A percentile compares a stretch with the other conserved stretches of the same genome.
These are phyloP conservation scores for Ferrisia virgata DNA, from an alignment of 2,888 invertebrate genomes.

Conservation along the genomic window DNA sequence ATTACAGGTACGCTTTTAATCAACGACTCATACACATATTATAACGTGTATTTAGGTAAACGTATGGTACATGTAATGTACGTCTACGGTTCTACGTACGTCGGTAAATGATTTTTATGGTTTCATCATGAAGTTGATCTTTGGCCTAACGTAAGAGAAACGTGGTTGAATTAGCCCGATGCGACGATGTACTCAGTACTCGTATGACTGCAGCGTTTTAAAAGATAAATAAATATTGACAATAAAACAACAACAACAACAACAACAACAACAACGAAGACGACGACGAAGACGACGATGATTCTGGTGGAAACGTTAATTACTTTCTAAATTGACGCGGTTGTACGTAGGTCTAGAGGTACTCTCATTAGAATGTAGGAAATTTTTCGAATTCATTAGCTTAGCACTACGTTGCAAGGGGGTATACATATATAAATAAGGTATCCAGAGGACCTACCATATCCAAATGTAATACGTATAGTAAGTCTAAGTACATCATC, in stretches of 20 bases:
- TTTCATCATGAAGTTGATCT: not conserved
- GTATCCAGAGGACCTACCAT: too few species aligned
- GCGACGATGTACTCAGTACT: not conserved
- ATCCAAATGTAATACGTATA: too few species aligned
- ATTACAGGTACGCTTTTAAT: not conserved
- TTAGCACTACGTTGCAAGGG: too few species aligned
- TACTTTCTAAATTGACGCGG: not conserved
- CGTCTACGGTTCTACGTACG: too few species aligned
- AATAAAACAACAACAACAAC: not conserved
- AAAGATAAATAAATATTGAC: not conserved
- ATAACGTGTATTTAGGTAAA: not conserved
- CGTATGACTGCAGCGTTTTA: too few species aligned
- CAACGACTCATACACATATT: not conserved
- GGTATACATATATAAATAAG: too few species aligned
- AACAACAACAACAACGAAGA: not conserved
- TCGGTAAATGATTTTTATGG: not conserved
- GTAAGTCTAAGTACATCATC: not conserved
- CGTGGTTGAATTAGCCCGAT: not conserved
- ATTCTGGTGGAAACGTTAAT: slow-evolving; percentile 4
- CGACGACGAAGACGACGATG: not conserved
- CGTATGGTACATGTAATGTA: too few species aligned
- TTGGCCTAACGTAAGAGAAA: not conserved
- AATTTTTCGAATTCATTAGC: not conserved
- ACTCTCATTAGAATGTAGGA: not conserved
- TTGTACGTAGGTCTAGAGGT: not conserved